Conservation (phyloP, 2,888 invertebrate genomes). For the Agriopis leucophaearia region DNA sequence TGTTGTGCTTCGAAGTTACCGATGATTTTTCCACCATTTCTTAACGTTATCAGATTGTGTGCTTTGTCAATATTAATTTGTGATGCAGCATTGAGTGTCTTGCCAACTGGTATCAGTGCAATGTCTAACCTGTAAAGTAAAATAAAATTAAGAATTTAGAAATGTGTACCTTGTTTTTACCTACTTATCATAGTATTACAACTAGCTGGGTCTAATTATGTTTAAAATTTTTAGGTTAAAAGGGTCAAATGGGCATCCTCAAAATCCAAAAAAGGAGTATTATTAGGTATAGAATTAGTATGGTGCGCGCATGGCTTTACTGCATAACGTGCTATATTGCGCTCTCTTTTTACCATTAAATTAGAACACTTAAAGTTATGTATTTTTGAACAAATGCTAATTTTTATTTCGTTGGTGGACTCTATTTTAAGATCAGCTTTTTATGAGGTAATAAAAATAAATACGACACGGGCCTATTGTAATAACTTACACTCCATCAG, state of each 20-base stretch:
- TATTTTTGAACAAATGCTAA: no score
- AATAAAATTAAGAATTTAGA: not conserved
- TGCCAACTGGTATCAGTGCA: slow-evolving; percentile 18
- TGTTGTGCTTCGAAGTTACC: slow-evolving; percentile 6
- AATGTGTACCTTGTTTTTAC: not conserved
- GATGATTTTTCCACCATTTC: slow-evolving; percentile 9
- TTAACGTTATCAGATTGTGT: slow-evolving; percentile 23
- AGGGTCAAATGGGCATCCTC: not conserved
- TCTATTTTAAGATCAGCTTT: no score
- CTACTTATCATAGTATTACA: not conserved
- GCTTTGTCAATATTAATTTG: slow-evolving; percentile 22
- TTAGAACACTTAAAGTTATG: no score
- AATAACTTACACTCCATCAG: slow-evolving; percentile 32
- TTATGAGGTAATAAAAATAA: no score
- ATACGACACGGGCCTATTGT: no score
- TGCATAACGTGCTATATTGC: no score
- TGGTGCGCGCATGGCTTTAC: no score
- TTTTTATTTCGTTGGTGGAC: no score
- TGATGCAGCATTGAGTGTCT: slow-evolving; percentile 21
- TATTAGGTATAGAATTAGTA: no score
- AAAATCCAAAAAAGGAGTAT: no score
- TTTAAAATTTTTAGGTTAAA: no score
- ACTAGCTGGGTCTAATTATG: not conserved
- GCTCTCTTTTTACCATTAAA: no score
- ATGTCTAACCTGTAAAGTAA: slow-evolving; percentile 31